A percentile compares a stretch with the other conserved stretches of the same genome.
Evolutionary conservation across 2,113 vertebrate genomes (phyloP).

Genomic region (Thermophis baileyi): DNA sequence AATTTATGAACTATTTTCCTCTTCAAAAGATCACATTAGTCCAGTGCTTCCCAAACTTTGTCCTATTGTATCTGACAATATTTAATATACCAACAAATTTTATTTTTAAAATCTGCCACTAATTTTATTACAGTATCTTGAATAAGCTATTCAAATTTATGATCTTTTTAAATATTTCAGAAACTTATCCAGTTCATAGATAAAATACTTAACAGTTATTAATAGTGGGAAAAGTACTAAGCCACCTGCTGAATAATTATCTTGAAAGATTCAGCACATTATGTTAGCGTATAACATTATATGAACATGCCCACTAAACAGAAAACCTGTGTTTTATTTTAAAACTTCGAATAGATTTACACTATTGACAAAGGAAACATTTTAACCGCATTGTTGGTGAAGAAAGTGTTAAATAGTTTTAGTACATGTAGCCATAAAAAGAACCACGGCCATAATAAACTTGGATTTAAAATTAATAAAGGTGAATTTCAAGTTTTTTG

Average conservation of each 20-base stretch:
- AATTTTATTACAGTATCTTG: neutral
- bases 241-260: neutral
- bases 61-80: neutral
- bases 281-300: neutral
- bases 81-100: neutral
- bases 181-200: neutral
- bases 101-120: neutral
- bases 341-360: neutral
- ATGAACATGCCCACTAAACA: neutral
- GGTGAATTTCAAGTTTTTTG: neutral
- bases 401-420: neutral
- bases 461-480: neutral
- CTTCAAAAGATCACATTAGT: neutral
- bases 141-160: neutral
- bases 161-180: neutral
- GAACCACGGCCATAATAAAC: neutral
- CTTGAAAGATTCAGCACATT: neutral
- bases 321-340: neutral
- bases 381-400: neutral
- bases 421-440: neutral
- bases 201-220: neutral
- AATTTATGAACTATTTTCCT: neutral
- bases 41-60: neutral
- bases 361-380: neutral
- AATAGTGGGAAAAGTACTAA: neutral